phyloP scores from a whole-genome alignment of 2,113 vertebrate species.

The Boleophthalmus pectinirostris region DNA sequence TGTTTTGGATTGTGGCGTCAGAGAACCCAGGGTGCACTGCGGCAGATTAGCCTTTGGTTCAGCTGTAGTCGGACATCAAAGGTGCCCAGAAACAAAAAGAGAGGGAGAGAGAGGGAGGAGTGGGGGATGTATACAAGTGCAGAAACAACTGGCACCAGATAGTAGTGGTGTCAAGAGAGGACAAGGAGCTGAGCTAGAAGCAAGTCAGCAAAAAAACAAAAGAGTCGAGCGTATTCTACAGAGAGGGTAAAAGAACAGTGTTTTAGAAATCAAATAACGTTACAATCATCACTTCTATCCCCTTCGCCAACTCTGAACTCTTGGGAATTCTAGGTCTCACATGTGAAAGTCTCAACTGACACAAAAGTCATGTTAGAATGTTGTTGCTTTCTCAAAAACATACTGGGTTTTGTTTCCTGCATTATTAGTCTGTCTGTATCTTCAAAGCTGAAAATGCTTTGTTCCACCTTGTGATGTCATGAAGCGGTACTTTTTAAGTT shows the following conservation, averaged over 20 bases:
- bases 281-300: background rate
- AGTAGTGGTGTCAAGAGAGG: conserved; percentile 10
- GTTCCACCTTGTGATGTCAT: no score
- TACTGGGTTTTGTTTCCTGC: no score
- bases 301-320: background rate
- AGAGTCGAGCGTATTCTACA: background rate
- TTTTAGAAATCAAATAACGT: background rate
- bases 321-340: background rate
- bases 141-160: conserved; percentile 36
- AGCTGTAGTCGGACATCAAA: conserved; percentile 65
- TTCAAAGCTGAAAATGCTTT: no score
- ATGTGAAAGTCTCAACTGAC: background rate
- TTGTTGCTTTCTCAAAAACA: no score
- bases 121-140: conserved; percentile 5
- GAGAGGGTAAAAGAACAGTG: background rate
- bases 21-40: conserved; percentile 40
- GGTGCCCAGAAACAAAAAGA: conserved; percentile 33
- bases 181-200: conserved; percentile 20
- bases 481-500: no score
- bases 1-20: conserved; percentile 45
- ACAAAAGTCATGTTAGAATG: background rate
- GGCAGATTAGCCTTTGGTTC: conserved; percentile 60
- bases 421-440: no score
- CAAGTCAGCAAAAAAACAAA: conserved; percentile 6
- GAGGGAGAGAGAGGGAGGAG: background rate